Percentiles rank a stretch among this genome's conserved stretches.
These are phyloP conservation scores for Cervus canadensis DNA, from an alignment of 2,113 vertebrate genomes.

Conservation along the genomic window DNA sequence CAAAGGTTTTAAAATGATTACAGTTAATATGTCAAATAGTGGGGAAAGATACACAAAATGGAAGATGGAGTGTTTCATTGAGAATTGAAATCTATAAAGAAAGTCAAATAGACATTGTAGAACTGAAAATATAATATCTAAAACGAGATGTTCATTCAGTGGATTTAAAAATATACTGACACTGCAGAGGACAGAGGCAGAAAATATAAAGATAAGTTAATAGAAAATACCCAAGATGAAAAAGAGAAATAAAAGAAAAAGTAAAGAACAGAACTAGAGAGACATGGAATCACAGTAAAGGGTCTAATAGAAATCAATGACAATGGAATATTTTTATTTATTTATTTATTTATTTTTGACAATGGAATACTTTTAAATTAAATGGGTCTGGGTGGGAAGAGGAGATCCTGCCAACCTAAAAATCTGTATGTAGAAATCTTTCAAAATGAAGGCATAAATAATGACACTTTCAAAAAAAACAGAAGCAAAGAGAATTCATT, in stretches of 20 bases:
- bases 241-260: neutral
- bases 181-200: no score
- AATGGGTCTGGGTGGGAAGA: fast-evolving
- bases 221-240: neutral
- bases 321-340: neutral
- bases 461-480: neutral
- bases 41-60: neutral
- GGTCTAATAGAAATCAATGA: fast-evolving
- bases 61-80: neutral
- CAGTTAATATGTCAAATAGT: neutral
- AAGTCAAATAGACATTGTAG: neutral
- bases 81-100: neutral
- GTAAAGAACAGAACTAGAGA: fast-evolving
- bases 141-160: neutral
- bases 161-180: neutral
- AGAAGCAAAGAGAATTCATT: neutral
- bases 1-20: neutral
- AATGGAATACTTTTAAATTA: neutral
- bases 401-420: neutral
- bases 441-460: neutral
- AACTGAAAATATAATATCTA: neutral
- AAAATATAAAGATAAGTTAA: neutral
- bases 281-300: fast-evolving
- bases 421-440: neutral
- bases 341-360: no score